Percentiles rank a stretch among this genome's conserved stretches.
Evolutionary conservation across 1,140 invertebrate genomes (phyloP).

Genomic region (Bombus affinis): DNA sequence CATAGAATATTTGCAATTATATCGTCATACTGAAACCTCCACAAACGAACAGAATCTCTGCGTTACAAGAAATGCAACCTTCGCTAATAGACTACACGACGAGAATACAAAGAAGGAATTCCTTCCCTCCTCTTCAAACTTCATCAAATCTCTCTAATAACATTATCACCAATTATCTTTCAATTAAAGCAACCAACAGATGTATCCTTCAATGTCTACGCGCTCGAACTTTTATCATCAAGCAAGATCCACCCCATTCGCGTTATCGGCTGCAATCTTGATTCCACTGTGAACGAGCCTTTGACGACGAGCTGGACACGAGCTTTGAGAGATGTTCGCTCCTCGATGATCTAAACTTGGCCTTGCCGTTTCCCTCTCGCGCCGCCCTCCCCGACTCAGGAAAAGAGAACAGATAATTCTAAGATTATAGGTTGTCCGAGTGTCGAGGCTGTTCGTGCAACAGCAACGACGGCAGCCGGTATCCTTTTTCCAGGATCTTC

Average conservation of each 20-base stretch:
- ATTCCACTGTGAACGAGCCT: constrained; percentile 2
- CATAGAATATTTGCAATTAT: neutral
- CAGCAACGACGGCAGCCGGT: constrained; percentile 12
- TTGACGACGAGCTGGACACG: neutral
- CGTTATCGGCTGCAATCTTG: neutral
- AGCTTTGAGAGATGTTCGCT: constrained; percentile 17
- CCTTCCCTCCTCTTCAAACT: neutral
- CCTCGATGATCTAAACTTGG: constrained; percentile 73
- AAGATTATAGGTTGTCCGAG: constrained; percentile 65
- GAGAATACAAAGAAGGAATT: neutral
- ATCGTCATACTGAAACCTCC: neutral
- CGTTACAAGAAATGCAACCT: neutral
- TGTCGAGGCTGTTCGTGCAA: constrained; percentile 44
- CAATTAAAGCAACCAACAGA: neutral
- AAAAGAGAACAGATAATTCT: constrained; percentile 53
- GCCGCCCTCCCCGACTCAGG: too few relatives aligned
- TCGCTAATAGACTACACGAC: neutral
- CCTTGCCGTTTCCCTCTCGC: constrained; percentile 56
- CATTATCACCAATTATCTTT: neutral
- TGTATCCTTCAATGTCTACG: too few relatives aligned
- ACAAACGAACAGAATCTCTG: neutral
- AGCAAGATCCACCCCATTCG: neutral
- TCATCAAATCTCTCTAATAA: neutral
- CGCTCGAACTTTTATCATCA: too few relatives aligned
- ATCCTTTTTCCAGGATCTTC: constrained; percentile 51